Conservation (phyloP, 53 echinoderm and acorn worm species). For the Temnopleurus reevesii region DNA sequence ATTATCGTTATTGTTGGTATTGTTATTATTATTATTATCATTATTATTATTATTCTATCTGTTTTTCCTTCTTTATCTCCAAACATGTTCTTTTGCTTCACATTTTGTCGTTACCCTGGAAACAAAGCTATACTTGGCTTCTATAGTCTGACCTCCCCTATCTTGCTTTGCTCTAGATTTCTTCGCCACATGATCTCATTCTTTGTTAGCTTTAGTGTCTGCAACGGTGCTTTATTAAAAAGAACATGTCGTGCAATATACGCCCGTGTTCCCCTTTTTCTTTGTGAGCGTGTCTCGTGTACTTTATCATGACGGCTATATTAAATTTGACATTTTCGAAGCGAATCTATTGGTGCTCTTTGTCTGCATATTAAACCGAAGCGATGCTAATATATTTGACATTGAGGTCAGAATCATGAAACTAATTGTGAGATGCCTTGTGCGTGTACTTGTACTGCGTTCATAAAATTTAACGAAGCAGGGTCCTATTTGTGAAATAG, state of each 20-base stretch:
- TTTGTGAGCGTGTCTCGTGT: neutral
- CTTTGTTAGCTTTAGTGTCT: neutral
- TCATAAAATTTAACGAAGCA: too few species aligned
- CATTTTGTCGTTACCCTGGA: too few species aligned
- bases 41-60: too few species aligned
- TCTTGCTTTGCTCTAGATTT: neutral
- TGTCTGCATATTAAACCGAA: neutral
- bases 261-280: neutral
- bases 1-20: too few species aligned
- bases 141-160: too few species aligned
- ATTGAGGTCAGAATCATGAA: neutral
- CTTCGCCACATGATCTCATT: neutral
- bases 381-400: constrained; percentile 1
- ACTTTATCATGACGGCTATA: neutral
- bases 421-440: constrained; percentile 5
- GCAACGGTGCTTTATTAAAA: neutral
- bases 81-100: too few species aligned
- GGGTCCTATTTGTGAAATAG: too few species aligned
- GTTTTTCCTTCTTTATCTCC: too few species aligned
- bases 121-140: too few species aligned
- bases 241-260: neutral
- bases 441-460: too few species aligned
- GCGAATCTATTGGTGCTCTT: neutral
- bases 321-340: neutral
- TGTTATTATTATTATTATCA: too few species aligned